phyloP scores from a whole-genome alignment of 2,888 invertebrate species.

The Hofmannophila pseudospretella region DNA sequence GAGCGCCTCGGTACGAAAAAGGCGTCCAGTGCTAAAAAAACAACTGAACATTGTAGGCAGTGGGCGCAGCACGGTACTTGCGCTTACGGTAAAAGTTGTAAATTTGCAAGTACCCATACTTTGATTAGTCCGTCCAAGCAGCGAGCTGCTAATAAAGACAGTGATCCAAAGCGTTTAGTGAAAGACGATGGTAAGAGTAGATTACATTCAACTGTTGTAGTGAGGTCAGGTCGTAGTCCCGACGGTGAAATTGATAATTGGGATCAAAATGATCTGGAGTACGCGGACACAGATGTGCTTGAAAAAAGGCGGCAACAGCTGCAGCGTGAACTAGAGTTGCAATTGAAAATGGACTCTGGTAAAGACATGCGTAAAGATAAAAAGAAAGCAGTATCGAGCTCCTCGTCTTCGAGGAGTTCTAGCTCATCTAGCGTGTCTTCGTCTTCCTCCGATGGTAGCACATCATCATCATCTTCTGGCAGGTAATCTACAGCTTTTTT shows the following conservation, averaged over 20 bases:
- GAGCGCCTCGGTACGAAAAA: slow-evolving; percentile 89
- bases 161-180: slow-evolving; percentile 66
- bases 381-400: slow-evolving; percentile 82
- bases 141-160: slow-evolving; percentile 82
- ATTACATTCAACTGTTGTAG: slow-evolving; percentile 80
- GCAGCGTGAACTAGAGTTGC: slow-evolving; percentile 86
- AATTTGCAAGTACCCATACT: slow-evolving; percentile 85
- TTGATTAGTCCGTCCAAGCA: slow-evolving; percentile 87
- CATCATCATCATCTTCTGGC: slow-evolving; percentile 79
- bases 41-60: slow-evolving; percentile 85
- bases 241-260: slow-evolving; percentile 85
- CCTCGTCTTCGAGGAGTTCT: slow-evolving; percentile 82
- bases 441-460: slow-evolving; percentile 81
- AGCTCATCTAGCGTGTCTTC: slow-evolving; percentile 81
- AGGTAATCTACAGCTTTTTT: no score
- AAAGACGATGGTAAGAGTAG: slow-evolving; percentile 82
- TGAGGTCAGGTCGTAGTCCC: slow-evolving; percentile 76
- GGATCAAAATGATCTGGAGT: slow-evolving; percentile 88
- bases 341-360: slow-evolving; percentile 84
- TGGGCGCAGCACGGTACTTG: slow-evolving; percentile 88
- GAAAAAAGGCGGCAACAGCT: slow-evolving; percentile 86
- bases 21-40: slow-evolving; percentile 72
- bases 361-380: slow-evolving; percentile 84
- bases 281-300: slow-evolving; percentile 87
- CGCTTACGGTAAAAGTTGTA: slow-evolving; percentile 87